Percentiles rank a stretch among this genome's conserved stretches.
phyloP scores from a whole-genome alignment of 2,797 vertebrate species.

The Etheostoma perlongum region DNA sequence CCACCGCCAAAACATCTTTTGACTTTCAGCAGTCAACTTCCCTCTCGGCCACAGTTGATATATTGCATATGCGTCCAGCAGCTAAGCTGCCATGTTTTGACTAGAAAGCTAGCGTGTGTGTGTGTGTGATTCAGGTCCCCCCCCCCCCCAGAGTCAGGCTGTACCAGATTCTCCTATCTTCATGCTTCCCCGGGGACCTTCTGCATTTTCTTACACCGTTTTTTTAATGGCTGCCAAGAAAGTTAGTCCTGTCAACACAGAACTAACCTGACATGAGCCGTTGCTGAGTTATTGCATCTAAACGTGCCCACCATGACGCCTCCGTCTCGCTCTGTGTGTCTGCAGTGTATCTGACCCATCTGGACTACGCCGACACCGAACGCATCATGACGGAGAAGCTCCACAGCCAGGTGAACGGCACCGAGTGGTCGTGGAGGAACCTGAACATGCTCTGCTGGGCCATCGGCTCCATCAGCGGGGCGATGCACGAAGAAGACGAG shows the following conservation, averaged over 20 bases:
- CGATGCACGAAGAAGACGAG: constrained; percentile 99
- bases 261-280: neutral
- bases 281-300: neutral
- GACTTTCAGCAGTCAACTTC: too few species aligned
- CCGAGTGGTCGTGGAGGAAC: constrained; percentile 98
- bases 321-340: neutral
- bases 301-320: neutral
- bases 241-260: too few species aligned
- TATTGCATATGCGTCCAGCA: too few species aligned
- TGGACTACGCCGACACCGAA: constrained; percentile 98
- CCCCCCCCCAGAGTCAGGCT: too few species aligned
- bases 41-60: too few species aligned
- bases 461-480: constrained; percentile 97
- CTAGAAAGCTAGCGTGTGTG: too few species aligned
- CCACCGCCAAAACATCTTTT: too few species aligned
- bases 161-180: too few species aligned
- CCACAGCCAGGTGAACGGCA: constrained; percentile 98
- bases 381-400: constrained; percentile 99
- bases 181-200: too few species aligned
- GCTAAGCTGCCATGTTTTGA: too few species aligned
- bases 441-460: constrained; percentile 98
- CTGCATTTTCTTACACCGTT: too few species aligned
- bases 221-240: neutral
- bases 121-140: too few species aligned
- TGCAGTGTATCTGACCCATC: constrained; percentile 95